Evolutionary conservation across 1,140 invertebrate genomes (phyloP).

Genomic region (Vollenhovia emeryi): DNA sequence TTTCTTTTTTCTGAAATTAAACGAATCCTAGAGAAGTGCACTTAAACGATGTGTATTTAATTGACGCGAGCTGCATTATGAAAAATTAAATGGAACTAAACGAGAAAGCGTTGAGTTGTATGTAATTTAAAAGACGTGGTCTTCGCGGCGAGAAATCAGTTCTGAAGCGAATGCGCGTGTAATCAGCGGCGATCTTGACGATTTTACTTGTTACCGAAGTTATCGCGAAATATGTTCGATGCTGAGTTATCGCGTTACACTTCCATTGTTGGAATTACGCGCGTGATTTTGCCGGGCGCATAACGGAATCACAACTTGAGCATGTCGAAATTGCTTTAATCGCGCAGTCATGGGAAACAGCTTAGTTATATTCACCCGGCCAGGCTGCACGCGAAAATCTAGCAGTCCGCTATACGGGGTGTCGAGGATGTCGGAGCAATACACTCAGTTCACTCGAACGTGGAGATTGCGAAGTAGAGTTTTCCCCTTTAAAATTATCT

Average conservation of each 20-base stretch:
- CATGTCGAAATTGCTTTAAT: constrained; percentile 38
- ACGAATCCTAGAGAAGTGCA: neutral
- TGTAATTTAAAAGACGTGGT: neutral
- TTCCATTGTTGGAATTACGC: neutral
- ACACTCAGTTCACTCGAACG: neutral
- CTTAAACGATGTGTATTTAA: neutral
- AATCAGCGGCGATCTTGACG: neutral
- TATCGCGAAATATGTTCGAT: neutral
- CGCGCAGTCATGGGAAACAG: constrained; percentile 27
- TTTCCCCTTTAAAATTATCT: neutral
- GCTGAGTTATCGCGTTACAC: neutral
- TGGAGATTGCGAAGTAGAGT: neutral
- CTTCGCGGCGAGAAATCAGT: neutral
- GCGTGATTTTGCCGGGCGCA: neutral
- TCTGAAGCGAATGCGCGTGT: neutral
- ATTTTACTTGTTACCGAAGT: neutral
- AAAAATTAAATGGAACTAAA: neutral
- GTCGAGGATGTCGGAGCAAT: neutral
- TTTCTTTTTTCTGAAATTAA: neutral
- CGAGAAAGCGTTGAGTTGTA: neutral
- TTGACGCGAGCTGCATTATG: neutral
- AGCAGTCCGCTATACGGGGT: neutral
- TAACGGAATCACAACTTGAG: constrained; percentile 35
- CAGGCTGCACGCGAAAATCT: neutral
- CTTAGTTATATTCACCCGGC: constrained; percentile 24